Conservation (phyloP, 2,797 vertebrate species). For the Lagodon rhomboides region DNA sequence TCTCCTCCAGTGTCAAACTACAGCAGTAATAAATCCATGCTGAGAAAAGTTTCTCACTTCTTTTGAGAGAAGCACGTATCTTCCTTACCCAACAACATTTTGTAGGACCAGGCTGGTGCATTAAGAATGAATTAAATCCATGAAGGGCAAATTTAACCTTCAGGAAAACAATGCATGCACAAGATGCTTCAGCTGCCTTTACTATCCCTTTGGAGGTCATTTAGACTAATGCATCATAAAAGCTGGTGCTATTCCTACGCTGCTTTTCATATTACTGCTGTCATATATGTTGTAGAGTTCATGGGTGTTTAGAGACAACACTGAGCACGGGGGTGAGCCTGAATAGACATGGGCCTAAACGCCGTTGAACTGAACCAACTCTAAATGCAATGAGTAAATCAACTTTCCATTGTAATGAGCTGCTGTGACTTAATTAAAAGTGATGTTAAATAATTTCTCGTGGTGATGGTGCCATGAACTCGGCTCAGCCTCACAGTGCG, state of each 20-base stretch:
- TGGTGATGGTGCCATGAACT: conserved; percentile 66
- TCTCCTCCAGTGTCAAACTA: not conserved
- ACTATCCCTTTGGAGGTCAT: conserved; percentile 63
- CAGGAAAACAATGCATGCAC: conserved; percentile 32
- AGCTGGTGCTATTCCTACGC: conserved; percentile 61
- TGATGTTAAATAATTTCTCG: conserved; percentile 83
- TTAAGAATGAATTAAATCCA: conserved; percentile 65
- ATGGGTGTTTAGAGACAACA: conserved; percentile 38
- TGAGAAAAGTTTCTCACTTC: conserved; percentile 22
- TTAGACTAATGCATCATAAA: conserved; percentile 57
- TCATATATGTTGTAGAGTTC: conserved; percentile 57
- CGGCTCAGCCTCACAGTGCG: conserved; percentile 54
- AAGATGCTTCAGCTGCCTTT: conserved; percentile 28
- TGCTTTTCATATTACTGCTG: conserved; percentile 69
- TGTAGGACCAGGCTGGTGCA: conserved; percentile 20
- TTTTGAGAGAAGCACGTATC: conserved; percentile 15
- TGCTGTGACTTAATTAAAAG: conserved; percentile 84
- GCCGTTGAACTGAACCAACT: conserved; percentile 59
- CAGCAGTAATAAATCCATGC: not conserved
- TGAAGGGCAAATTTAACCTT: conserved; percentile 69
- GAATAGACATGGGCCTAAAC: conserved; percentile 52
- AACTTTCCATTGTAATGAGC: conserved; percentile 74
- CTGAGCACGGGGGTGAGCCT: conserved; percentile 3
- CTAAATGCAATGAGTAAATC: conserved; percentile 73
- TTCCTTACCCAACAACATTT: conserved; percentile 22